A percentile compares a stretch with the other conserved stretches of the same genome.
Conservation (phyloP, 2,113 vertebrate genomes). For the Picathartes gymnocephalus region DNA sequence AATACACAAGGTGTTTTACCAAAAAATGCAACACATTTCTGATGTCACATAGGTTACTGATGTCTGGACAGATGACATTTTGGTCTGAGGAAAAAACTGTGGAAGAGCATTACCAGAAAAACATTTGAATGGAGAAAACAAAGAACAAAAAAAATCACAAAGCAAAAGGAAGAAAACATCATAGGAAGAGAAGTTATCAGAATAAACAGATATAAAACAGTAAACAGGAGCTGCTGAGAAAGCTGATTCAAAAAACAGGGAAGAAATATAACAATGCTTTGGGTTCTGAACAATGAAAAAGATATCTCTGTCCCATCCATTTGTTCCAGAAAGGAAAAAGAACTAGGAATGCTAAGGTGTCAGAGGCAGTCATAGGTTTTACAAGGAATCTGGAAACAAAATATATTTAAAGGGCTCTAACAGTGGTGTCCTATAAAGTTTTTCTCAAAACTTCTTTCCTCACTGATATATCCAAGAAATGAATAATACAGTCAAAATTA, state of each 20-base stretch:
- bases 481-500: neutral
- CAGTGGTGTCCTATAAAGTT: neutral
- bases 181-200: neutral
- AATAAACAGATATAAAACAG: neutral
- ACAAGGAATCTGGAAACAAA: neutral
- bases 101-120: neutral
- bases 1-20: neutral
- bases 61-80: neutral
- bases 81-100: neutral
- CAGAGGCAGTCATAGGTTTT: neutral
- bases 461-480: neutral
- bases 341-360: neutral
- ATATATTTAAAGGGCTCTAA: neutral
- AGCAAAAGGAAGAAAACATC: neutral
- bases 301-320: neutral
- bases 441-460: neutral
- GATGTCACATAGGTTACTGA: neutral
- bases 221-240: neutral
- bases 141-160: fast-evolving
- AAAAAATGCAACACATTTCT: neutral
- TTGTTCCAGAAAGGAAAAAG: neutral
- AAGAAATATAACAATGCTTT: neutral
- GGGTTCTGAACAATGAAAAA: neutral
- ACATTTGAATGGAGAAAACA: neutral
- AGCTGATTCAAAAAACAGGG: neutral